A percentile compares a stretch with the other conserved stretches of the same genome.
Conservation (phyloP, 2,797 vertebrate species). For the Austrolebias charrua region DNA sequence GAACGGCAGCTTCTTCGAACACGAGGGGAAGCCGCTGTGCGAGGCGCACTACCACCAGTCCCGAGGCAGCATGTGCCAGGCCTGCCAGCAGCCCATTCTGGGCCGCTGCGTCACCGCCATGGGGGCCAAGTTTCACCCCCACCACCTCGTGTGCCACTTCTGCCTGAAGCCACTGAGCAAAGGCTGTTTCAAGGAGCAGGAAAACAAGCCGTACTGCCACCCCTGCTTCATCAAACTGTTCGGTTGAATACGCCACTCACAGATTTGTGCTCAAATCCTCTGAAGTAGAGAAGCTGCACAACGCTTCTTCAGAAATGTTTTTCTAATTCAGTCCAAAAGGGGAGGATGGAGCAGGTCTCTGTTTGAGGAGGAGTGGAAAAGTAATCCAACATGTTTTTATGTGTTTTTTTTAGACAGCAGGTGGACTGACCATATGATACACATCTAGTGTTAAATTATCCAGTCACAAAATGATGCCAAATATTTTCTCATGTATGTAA, state of each 20-base stretch:
- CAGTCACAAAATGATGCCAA: conserved; percentile 29
- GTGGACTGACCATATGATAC: conserved; percentile 5
- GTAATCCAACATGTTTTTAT: conserved; percentile 23
- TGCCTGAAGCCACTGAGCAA: conserved; percentile 91
- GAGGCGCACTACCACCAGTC: conserved; percentile 91
- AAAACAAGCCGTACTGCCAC: conserved; percentile 92
- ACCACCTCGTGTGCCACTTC: conserved; percentile 93
- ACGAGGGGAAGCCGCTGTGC: conserved; percentile 89
- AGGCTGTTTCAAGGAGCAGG: conserved; percentile 93
- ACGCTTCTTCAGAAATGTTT: conserved; percentile 29
- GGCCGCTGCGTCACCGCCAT: conserved; percentile 92
- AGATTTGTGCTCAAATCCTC: neutral
- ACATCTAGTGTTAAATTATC: neutral
- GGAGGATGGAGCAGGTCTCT: conserved; percentile 68
- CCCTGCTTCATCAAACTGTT: conserved; percentile 92
- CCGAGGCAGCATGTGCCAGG: conserved; percentile 87
- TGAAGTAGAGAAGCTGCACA: conserved; percentile 23
- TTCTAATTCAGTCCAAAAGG: conserved; percentile 32
- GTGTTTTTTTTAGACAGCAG: conserved; percentile 16
- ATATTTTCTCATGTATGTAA: conserved; percentile 52
- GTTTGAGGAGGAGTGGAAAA: conserved; percentile 29
- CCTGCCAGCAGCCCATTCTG: conserved; percentile 90
- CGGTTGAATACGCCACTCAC: conserved; percentile 69
- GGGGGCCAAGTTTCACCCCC: conserved; percentile 91
- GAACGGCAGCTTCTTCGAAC: conserved; percentile 91